Conservation (phyloP, 2,888 invertebrate genomes). For the Autographa gamma region DNA sequence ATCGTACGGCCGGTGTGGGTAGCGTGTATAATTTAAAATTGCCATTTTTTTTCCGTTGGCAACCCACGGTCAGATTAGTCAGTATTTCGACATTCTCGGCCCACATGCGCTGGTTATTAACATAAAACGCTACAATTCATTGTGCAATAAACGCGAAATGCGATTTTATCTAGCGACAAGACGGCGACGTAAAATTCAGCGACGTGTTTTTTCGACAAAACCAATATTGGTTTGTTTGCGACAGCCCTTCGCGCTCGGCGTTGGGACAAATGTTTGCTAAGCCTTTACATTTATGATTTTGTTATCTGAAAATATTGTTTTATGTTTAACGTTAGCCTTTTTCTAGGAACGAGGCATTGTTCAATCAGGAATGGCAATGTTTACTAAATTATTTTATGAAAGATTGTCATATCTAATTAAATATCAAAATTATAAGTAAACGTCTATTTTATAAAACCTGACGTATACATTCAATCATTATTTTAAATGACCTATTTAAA, state of each 20-base stretch:
- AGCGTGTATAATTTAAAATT: slow-evolving; percentile 88
- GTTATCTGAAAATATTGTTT: slow-evolving; percentile 32
- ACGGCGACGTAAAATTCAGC: slow-evolving; percentile 70
- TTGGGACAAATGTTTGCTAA: slow-evolving; percentile 53
- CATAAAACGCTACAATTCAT: slow-evolving; percentile 87
- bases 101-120: slow-evolving; percentile 83
- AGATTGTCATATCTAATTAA: too few species aligned
- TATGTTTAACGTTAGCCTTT: slow-evolving; percentile 34
- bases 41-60: slow-evolving; percentile 85
- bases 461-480: neutral
- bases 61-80: slow-evolving; percentile 87
- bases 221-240: slow-evolving; percentile 58
- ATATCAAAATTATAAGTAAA: too few species aligned
- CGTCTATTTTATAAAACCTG: neutral
- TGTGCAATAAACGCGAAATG: slow-evolving; percentile 85
- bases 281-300: slow-evolving; percentile 50
- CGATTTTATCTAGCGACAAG: slow-evolving; percentile 85
- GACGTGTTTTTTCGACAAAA: slow-evolving; percentile 65
- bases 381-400: neutral
- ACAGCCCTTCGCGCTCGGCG: slow-evolving; percentile 48
- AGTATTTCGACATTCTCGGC: slow-evolving; percentile 86
- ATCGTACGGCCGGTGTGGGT: slow-evolving; percentile 75
- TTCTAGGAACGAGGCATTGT: neutral
- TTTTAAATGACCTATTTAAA: neutral
- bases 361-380: neutral